Evolutionary conservation across 2,113 vertebrate species (phyloP).

Genomic region (Actenoides lindsayi): DNA sequence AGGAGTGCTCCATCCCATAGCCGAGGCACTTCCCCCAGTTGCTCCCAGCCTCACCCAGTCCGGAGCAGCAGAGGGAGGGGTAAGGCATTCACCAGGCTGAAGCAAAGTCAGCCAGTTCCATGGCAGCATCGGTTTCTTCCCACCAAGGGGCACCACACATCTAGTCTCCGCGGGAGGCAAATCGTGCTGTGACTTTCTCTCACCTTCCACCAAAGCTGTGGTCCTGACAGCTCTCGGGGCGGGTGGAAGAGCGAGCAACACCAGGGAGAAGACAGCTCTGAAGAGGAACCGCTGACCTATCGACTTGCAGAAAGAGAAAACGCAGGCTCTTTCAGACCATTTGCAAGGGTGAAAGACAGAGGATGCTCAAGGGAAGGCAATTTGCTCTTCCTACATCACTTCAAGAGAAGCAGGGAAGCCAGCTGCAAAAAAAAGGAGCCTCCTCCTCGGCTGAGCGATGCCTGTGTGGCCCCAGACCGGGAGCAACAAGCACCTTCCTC

Average conservation of each 20-base stretch:
- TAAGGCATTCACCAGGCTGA: neutral
- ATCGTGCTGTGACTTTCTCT: slow-evolving; percentile 35
- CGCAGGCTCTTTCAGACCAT: neutral
- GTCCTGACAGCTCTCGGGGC: neutral
- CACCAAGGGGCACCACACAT: slow-evolving; percentile 34
- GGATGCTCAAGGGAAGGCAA: neutral
- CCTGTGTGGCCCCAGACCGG: fast-evolving
- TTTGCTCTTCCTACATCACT: neutral
- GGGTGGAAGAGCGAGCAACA: neutral
- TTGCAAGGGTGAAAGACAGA: neutral
- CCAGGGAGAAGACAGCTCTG: neutral
- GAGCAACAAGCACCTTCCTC: neutral
- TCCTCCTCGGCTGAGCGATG: neutral
- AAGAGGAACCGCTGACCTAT: neutral
- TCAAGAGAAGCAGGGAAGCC: neutral
- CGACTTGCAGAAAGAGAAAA: neutral
- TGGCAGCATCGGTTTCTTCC: slow-evolving; percentile 54
- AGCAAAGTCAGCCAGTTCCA: neutral
- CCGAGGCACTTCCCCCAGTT: neutral
- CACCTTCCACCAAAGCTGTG: neutral
- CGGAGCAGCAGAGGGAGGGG: neutral
- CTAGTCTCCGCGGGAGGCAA: slow-evolving; percentile 38
- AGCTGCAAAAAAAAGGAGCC: neutral
- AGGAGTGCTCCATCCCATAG: neutral
- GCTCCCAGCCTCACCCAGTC: neutral